Evolutionary conservation across 2,113 vertebrate species (phyloP), one percentile per base, ranked within the genome.

Genomic region (Laterallus jamaicensis): DNA sequence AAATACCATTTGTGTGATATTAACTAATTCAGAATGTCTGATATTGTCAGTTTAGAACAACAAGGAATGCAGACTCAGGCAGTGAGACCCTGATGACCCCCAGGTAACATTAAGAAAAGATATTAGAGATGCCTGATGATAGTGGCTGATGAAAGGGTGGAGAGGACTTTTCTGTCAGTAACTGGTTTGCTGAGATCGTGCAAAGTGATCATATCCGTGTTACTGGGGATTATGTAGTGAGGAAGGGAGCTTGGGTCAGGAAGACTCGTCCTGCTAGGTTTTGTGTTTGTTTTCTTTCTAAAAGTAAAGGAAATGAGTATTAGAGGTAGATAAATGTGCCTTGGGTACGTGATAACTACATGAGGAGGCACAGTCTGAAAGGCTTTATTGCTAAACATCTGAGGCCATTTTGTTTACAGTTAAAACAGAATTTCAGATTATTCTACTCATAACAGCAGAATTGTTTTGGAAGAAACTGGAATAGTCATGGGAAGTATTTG

Each of bases 331-430:
- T 19, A 73, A 79, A 66, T 24, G 10, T 73, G 8, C n/a, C 70
- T 86, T 58, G 62, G 9, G 29, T 58, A 84, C 35, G 44, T 81
- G 17, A 62, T 44, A 39, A 0, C 24, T 60, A 20, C 0, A 0
- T 59, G 58, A 78, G 16, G 26, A 85, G 22, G 9, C 20, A 58
- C 3, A 31, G 2, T 49, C 37, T 71, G 79, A 91, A 87, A 88
- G 11, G 11, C 6, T 80, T 84, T 42, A 58, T 67, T 77, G 25
- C 19, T 74, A n/a, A 90, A 77, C 2, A 78, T 56, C 32, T 86
- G 47, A 81, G 26, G 15, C 9, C 47, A 68, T 80, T 90, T 83
- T 52, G 0, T 52, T 64, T 1, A 3, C 49, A 9, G 3, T 64
- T 81, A 75, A 25, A 91, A 20, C 8, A 80, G 22, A 70, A 60